These are phyloP conservation scores for Empidonax alnorum DNA, from an alignment of 2,113 vertebrate species.

Conservation along the genomic window DNA sequence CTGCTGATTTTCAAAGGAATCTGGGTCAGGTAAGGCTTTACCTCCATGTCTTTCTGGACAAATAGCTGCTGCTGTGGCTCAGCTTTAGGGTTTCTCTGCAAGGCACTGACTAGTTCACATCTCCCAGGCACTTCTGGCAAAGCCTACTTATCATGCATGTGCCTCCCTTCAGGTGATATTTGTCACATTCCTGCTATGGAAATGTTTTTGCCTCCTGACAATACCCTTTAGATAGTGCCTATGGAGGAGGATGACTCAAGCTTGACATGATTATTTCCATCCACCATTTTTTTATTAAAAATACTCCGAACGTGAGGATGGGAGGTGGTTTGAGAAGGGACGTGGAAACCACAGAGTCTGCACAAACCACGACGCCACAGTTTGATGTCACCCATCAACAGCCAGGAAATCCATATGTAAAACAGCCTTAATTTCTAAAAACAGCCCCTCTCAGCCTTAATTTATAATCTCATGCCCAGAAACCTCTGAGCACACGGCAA, in stretches of 20 bases:
- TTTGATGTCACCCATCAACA: neutral
- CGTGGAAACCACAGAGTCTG: neutral
- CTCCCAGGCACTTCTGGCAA: neutral
- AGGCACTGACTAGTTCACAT: neutral
- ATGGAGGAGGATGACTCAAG: conserved; percentile 62
- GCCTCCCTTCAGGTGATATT: conserved; percentile 43
- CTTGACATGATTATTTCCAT: conserved; percentile 51
- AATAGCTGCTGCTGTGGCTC: neutral
- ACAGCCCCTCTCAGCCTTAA: neutral
- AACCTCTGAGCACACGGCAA: neutral
- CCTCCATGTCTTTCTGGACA: neutral
- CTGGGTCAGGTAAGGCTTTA: neutral
- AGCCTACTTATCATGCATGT: neutral
- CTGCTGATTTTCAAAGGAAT: neutral
- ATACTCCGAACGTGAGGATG: neutral
- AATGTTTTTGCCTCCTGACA: conserved; percentile 61
- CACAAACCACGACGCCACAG: neutral
- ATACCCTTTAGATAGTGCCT: conserved; percentile 50
- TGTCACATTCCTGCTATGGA: conserved; percentile 35
- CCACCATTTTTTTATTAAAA: conserved; percentile 56
- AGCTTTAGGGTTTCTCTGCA: neutral
- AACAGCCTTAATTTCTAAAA: neutral
- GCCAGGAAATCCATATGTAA: neutral
- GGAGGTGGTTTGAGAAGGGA: neutral
- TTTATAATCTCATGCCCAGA: neutral